Base-by-base conservation (phyloP, 2,888 invertebrate genomes). In the Monochamus alternatus region DNA sequence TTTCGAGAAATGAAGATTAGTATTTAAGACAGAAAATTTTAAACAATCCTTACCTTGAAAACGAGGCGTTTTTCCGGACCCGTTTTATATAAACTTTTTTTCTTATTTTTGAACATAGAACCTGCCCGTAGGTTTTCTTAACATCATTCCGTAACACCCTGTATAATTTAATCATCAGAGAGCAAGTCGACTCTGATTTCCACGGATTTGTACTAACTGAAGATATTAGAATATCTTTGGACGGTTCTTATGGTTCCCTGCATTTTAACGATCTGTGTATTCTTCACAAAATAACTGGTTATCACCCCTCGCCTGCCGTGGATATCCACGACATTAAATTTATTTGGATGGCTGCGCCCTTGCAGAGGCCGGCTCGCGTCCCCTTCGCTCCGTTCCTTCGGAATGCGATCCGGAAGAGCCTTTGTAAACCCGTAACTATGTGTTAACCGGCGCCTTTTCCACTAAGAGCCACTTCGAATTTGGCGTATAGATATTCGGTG, bases 391-490 rank as follows among this genome's bases (percentile, higher is more conserved):
- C 14, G 51, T 44, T 51, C 12, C 32, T 12, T 55, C 60, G 30
- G 60, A 22, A 9, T 10, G n/a, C 66, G 10, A 12, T 7, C n/a
- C 66, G 52, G 52, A 52, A 66, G 31, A 38, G 47, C 66, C 66
- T 32, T 30, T 31, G 14, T 66, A 66, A 66, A 51, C 52, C 52
- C 14, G 51, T 30, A 55, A 55, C 66, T 66, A 66, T 55, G 66
- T 66, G 66, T 31, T 51, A 66, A 66, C 66, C n/a, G 66, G 31
- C 66, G 66, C 51, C 52, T 66, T 66, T 52, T 52, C 51, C 12
- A 14, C 47, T 30, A 47, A 64, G 31, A 52, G 66, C 66, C 31
- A 55, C 52, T 52, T 32, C 66, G 30, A 44, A 66, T 66, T 66
- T 32, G 52, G 32, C 38, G 22, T 44, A 66, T 31, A 55, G 32